These are phyloP conservation scores for Pseudonaja textilis DNA, from an alignment of 2,113 vertebrate species.

Conservation along the genomic window DNA sequence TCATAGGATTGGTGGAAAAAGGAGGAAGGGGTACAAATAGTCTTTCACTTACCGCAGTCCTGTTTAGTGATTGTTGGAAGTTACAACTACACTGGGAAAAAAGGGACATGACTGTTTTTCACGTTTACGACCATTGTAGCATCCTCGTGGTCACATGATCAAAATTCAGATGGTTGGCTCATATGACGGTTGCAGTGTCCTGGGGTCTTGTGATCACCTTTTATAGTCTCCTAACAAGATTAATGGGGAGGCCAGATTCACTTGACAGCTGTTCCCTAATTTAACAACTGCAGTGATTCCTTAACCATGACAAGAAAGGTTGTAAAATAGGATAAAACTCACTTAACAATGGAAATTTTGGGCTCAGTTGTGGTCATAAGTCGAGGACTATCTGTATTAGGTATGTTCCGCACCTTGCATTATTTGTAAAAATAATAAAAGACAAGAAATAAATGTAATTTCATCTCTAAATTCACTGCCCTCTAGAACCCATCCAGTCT, in stretches of 20 bases:
- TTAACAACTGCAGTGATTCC: not conserved
- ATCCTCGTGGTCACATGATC: not conserved
- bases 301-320: not conserved
- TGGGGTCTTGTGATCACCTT: not conserved
- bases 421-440: not conserved
- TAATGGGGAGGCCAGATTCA: not conserved
- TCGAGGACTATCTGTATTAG: not conserved
- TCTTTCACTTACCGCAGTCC: not conserved
- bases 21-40: not conserved
- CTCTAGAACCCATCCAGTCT: constrained; percentile 91
- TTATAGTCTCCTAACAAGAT: not conserved
- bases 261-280: not conserved
- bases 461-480: not conserved
- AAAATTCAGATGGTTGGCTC: not conserved
- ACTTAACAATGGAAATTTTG: not conserved
- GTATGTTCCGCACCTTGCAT: not conserved
- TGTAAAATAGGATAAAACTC: not conserved
- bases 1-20: not conserved
- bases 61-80: not conserved
- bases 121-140: not conserved
- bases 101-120: not conserved
- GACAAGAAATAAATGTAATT: not conserved
- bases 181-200: not conserved
- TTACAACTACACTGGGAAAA: not conserved
- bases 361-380: not conserved